These are phyloP conservation scores for Eciton burchellii DNA, from an alignment of 1,140 invertebrate genomes.

Conservation along the genomic window DNA sequence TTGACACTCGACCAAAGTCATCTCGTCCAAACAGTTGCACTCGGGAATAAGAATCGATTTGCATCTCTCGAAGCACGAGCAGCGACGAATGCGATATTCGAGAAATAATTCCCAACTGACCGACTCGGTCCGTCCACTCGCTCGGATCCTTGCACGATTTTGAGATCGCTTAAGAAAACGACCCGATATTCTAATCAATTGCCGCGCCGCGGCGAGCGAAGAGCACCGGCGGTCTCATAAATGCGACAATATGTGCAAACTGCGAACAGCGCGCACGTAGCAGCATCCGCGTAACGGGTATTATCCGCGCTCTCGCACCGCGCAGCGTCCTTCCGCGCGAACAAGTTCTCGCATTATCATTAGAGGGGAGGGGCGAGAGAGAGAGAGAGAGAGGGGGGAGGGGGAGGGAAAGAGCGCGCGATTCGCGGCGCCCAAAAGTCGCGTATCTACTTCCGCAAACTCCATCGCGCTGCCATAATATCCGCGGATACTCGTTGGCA, in stretches of 20 bases:
- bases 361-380: no score
- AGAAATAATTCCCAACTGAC: conserved; percentile 42
- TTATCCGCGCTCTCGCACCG: conserved; percentile 7
- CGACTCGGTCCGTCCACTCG: conserved; percentile 5
- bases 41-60: conserved; percentile 37
- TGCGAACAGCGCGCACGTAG: conserved; percentile 24
- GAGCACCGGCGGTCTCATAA: conserved; percentile 61
- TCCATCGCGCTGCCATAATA: conserved; percentile 5
- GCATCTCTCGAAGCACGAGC: background rate
- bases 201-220: conserved; percentile 32
- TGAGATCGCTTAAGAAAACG: conserved; percentile 56
- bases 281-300: conserved; percentile 18
- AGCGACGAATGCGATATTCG: conserved; percentile 14
- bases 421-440: conserved; percentile 22
- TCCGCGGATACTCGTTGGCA: background rate
- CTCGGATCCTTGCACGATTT: background rate
- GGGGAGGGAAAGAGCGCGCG: conserved; percentile 58
- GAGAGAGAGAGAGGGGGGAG: no score
- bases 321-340: conserved; percentile 37
- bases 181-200: conserved; percentile 54
- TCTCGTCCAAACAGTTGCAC: background rate
- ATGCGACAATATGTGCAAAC: conserved; percentile 65
- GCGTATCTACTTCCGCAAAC: conserved; percentile 43
- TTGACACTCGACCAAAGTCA: no score
- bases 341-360: conserved; percentile 73